Evolutionary conservation across 1,140 invertebrate species (phyloP).

Genomic region (Prorops nasuta): DNA sequence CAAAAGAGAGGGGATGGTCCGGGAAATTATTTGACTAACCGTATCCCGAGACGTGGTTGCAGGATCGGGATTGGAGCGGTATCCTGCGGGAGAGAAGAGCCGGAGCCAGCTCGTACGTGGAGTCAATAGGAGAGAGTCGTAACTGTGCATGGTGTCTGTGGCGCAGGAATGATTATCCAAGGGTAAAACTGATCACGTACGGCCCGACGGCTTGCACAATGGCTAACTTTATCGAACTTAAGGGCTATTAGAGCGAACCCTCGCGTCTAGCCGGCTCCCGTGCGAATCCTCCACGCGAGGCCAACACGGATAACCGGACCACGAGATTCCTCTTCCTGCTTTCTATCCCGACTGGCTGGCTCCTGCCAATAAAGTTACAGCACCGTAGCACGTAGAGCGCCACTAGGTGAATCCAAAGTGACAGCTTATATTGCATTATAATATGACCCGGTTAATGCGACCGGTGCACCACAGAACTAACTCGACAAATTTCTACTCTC

Average conservation of each 20-base stretch:
- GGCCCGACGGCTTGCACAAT: slow-evolving; percentile 31
- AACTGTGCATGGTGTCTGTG: no score
- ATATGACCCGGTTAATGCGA: slow-evolving; percentile 31
- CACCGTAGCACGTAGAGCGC: slow-evolving; percentile 26
- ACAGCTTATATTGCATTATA: slow-evolving; percentile 31
- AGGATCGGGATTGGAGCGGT: no score
- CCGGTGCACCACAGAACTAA: no score
- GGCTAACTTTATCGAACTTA: slow-evolving; percentile 34
- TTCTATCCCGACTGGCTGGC: no score
- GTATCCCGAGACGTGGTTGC: no score
- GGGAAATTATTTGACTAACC: no score
- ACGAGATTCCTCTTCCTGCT: slow-evolving; percentile 17
- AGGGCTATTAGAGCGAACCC: slow-evolving; percentile 33
- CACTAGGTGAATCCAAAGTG: slow-evolving; percentile 20
- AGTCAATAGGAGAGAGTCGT: no score
- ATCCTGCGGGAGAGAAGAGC: no score
- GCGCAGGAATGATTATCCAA: slow-evolving; percentile 28
- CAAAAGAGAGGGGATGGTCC: no score
- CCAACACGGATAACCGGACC: slow-evolving; percentile 35
- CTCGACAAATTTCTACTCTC: no score
- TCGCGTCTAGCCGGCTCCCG: slow-evolving; percentile 27
- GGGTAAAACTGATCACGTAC: slow-evolving; percentile 36
- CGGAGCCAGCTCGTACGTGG: no score
- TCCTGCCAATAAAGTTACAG: slow-evolving; percentile 34
- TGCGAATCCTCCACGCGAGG: no score